phyloP scores from a whole-genome alignment of 2,888 invertebrate genomes.

The Cheilosia variabilis region DNA sequence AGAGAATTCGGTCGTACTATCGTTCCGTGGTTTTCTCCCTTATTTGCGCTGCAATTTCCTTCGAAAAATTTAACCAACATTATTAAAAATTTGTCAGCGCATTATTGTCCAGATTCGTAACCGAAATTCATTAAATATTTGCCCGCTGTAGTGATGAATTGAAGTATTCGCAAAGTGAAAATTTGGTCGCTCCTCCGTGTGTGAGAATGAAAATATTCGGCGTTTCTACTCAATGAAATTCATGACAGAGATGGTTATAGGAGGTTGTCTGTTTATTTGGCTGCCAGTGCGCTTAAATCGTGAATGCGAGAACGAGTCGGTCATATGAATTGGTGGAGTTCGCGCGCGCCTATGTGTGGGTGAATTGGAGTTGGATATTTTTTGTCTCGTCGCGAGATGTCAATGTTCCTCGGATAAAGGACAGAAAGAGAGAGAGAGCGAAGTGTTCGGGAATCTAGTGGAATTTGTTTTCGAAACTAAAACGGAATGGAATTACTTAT shows the following conservation, averaged over 20 bases:
- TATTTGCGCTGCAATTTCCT: constrained; percentile 54
- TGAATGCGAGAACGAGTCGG: constrained; percentile 34
- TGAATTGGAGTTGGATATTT: constrained; percentile 35
- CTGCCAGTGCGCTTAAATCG: constrained; percentile 43
- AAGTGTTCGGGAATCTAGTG: constrained; percentile 27
- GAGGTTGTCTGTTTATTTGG: constrained; percentile 72
- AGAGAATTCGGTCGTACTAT: constrained; percentile 66
- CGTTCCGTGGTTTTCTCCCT: constrained; percentile 64
- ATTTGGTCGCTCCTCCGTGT: constrained; percentile 67
- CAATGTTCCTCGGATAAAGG: constrained; percentile 26
- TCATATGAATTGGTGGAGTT: constrained; percentile 55
- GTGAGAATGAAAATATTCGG: constrained; percentile 74
- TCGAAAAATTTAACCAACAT: constrained; percentile 37
- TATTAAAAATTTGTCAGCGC: constrained; percentile 19
- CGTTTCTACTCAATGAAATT: constrained; percentile 73
- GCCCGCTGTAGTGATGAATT: constrained; percentile 9
- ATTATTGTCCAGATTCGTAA: neutral
- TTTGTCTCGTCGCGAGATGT: constrained; percentile 37
- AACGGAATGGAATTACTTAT: constrained; percentile 45
- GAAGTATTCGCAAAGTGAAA: constrained; percentile 61
- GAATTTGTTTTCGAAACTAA: constrained; percentile 26
- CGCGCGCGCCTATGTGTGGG: constrained; percentile 46
- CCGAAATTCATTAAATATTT: constrained; percentile 33
- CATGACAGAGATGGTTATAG: constrained; percentile 70
- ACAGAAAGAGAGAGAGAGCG: constrained; percentile 14